Percentiles rank a stretch among this genome's conserved stretches.
Conservation (phyloP, 2,113 vertebrate species). For the Canis aureus region DNA sequence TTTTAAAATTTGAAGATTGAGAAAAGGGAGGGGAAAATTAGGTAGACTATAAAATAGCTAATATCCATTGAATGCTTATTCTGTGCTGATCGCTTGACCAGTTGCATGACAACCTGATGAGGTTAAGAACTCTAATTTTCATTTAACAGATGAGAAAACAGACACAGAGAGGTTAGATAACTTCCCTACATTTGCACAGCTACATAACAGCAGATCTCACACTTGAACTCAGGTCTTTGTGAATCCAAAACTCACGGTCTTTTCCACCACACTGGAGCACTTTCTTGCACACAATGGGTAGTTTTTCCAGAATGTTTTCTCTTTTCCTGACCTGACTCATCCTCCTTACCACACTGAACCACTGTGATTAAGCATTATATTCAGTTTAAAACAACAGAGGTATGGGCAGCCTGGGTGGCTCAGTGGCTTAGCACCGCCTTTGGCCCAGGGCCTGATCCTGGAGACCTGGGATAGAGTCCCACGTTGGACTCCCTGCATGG, state of each 20-base stretch:
- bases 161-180: background rate
- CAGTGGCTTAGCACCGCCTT: no score
- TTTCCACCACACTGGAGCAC: background rate
- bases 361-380: background rate
- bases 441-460: no score
- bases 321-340: background rate
- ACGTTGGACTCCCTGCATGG: no score
- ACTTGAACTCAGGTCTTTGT: background rate
- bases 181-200: background rate
- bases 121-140: background rate
- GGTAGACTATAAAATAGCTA: background rate
- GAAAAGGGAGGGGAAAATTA: background rate
- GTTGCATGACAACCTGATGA: background rate
- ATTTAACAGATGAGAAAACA: constrained; percentile 11
- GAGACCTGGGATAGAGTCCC: no score
- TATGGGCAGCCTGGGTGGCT: no score
- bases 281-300: background rate
- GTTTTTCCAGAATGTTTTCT: background rate
- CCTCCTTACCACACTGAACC: background rate
- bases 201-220: background rate
- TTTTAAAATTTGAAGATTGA: background rate
- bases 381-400: background rate
- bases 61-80: background rate
- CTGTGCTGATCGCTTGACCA: background rate
- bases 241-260: background rate